A percentile compares a stretch with the other conserved stretches of the same genome.
These are phyloP conservation scores for Myotis brandtii DNA, from an alignment of 2,113 vertebrate species.

Conservation along the genomic window DNA sequence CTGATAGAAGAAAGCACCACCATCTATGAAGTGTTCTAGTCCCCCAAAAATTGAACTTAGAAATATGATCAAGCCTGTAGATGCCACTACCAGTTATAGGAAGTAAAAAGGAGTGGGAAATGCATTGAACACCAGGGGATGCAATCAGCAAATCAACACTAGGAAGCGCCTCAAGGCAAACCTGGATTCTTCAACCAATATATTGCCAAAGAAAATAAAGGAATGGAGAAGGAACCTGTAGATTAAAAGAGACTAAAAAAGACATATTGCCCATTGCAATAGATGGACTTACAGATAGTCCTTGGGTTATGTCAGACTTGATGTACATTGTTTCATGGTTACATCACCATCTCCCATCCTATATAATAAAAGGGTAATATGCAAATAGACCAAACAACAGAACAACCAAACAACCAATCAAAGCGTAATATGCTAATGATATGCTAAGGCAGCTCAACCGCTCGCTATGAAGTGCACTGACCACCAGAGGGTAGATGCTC, in stretches of 20 bases:
- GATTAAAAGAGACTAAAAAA: constrained; percentile 1
- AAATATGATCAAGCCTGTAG: not conserved
- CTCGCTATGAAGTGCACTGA: no score
- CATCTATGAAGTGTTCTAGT: not conserved
- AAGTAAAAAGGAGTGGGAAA: not conserved
- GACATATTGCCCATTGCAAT: not conserved
- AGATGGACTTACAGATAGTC: not conserved
- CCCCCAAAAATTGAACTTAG: not conserved
- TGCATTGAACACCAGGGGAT: not conserved
- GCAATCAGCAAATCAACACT: not conserved
- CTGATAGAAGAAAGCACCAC: not conserved
- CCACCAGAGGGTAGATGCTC: no score
- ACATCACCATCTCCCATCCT: no score
- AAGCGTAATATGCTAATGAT: no score
- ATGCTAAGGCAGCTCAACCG: no score
- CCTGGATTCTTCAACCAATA: not conserved
- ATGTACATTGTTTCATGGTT: no score
- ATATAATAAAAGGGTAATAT: no score
- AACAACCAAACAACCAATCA: no score
- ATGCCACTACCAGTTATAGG: not conserved
- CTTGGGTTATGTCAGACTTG: no score
- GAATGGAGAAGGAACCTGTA: not conserved
- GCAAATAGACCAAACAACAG: no score
- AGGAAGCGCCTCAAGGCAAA: not conserved
- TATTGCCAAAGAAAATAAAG: not conserved